Conservation (phyloP, 1,140 invertebrate species). For the Ostrea edulis region DNA sequence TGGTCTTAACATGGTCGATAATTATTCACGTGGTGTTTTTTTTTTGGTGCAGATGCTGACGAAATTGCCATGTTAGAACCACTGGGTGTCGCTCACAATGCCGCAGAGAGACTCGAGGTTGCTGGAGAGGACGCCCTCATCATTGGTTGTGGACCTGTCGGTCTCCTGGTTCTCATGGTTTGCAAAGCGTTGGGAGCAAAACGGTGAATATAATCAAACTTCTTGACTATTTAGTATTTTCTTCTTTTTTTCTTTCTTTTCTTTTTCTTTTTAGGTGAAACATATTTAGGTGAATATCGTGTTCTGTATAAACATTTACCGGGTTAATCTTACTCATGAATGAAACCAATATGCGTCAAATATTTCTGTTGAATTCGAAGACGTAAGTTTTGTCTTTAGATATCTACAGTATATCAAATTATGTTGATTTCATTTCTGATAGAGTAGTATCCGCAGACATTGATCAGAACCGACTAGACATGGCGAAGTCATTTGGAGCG, state of each 20-base stretch:
- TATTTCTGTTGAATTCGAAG: not conserved
- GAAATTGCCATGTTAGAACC: constrained; percentile 75
- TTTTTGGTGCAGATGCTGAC: constrained; percentile 65
- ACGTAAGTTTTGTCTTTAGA: not conserved
- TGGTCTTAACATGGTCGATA: not conserved
- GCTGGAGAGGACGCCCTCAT: constrained; percentile 72
- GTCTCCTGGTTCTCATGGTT: constrained; percentile 67
- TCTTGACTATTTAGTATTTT: not conserved
- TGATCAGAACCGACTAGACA: constrained; percentile 67
- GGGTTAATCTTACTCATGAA: too few species aligned
- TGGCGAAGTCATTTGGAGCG: constrained; percentile 72
- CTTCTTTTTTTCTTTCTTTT: too few species aligned
- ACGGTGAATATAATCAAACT: constrained; percentile 59
- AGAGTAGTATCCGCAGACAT: constrained; percentile 73
- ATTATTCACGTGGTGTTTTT: not conserved
- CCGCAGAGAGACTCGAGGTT: constrained; percentile 70
- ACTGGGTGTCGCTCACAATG: constrained; percentile 75
- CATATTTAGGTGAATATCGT: too few species aligned
- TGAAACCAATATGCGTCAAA: not conserved
- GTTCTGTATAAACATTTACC: not conserved
- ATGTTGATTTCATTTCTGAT: constrained; percentile 40
- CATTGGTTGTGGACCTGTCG: constrained; percentile 74
- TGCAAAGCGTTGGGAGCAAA: constrained; percentile 73
- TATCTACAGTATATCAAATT: not conserved
- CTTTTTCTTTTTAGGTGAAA: too few species aligned